Conservation (phyloP, 2,113 vertebrate species). For the Otis tarda region DNA sequence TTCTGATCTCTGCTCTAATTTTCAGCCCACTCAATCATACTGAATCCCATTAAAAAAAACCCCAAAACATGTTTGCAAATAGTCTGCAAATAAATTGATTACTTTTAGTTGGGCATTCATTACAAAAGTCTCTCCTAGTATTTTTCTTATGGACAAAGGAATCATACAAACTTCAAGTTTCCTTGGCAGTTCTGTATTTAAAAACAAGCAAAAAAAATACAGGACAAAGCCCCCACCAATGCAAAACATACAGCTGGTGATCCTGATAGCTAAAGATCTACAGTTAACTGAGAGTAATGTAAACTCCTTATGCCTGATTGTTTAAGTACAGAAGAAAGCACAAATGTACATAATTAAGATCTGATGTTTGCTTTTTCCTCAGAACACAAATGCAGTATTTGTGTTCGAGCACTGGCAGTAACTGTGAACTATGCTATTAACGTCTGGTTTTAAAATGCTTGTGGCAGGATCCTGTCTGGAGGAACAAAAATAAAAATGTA, state of each 20-base stretch:
- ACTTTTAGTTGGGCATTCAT: not conserved
- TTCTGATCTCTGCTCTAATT: not conserved
- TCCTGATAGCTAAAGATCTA: conserved; percentile 53
- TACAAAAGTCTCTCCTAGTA: not conserved
- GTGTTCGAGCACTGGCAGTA: conserved; percentile 72
- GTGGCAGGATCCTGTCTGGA: conserved; percentile 72
- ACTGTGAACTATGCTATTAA: conserved; percentile 77
- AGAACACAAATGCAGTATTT: conserved; percentile 74
- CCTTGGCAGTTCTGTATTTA: conserved; percentile 9
- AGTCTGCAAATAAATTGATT: not conserved
- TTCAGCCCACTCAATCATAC: not conserved
- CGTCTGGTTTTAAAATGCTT: conserved; percentile 72
- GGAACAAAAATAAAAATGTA: conserved; percentile 67
- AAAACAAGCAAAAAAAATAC: not conserved
- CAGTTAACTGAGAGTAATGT: conserved; percentile 64
- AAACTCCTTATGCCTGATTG: conserved; percentile 73
- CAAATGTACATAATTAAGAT: conserved; percentile 76
- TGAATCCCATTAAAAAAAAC: not conserved
- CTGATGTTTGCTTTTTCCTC: conserved; percentile 74
- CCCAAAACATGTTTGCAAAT: not conserved
- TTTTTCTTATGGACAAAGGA: not conserved
- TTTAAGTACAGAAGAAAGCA: conserved; percentile 60
- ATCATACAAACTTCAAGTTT: conserved; percentile 38
- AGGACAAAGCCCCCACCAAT: not conserved
- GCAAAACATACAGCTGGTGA: conserved; percentile 44